Evolutionary conservation across 1,140 invertebrate species (phyloP), one percentile per base, ranked within the genome.

Genomic region (Penaeus japonicus): DNA sequence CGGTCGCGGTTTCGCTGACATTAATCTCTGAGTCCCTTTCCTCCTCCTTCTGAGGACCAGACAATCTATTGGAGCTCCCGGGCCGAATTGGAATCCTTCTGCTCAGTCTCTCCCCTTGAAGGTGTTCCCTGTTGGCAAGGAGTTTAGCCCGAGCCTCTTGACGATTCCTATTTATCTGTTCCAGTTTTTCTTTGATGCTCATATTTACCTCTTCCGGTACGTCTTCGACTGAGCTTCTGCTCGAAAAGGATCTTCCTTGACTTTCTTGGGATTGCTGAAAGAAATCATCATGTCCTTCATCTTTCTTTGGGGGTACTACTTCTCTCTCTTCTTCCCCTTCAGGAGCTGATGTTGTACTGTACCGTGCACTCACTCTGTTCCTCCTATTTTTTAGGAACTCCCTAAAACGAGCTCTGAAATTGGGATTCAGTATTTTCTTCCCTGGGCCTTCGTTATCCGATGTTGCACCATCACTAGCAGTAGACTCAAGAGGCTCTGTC

Each of bases 341-440:
- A 17, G 87, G 62, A 4, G 24, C 22, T n/a, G 59, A 35, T 32
- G 87, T 83, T 55, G 80, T 62, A 24, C 81, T n/a, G 20, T 83
- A 78, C 22, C 80, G 22, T 7, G 87, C 80, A 77, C 70, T 88
- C 18, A 84, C 15, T 32, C 70, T 65, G 35, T 82, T 77, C 54
- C 82, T 87, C 39, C 86, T 81, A 54, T 88, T 88, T 32, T 88
- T 88, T 24, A 88, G 62, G n/a, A 84, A 88, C 35, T 88, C 65
- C 32, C 87, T 82, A 24, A 88, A 88, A 24, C 87, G 87, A 39
- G 87, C 87, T 20, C 87, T 32, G 35, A 88, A 77, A 53, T 88
- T 77, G 4, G 87, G 87, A 53, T 88, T 75, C 10, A 32, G 77
- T 22, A 88, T 54, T 59, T 54, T 83, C 20, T 80, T 88, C 2